phyloP scores from a whole-genome alignment of 2,888 invertebrate species.

The Spatulosminthurus flaviceps region DNA sequence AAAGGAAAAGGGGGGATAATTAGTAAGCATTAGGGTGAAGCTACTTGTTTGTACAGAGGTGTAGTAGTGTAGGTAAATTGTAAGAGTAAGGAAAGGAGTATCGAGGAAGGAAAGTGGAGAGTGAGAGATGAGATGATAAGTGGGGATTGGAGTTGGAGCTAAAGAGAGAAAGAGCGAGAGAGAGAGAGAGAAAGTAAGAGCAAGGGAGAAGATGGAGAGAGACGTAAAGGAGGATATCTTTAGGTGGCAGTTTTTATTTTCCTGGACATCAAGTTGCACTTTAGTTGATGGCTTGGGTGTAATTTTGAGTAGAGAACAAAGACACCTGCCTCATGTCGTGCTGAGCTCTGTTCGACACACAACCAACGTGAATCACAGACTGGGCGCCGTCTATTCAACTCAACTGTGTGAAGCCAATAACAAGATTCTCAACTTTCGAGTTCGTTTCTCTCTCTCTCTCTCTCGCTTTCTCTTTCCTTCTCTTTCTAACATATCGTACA shows the following conservation, averaged over 20 bases:
- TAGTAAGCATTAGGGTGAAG: slow-evolving; percentile 49
- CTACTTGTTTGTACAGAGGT: slow-evolving; percentile 22
- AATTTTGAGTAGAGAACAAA: slow-evolving; percentile 64
- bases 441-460: slow-evolving; percentile 26
- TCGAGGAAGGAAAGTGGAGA: slow-evolving; percentile 19
- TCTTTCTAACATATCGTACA: not conserved
- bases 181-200: slow-evolving; percentile 37
- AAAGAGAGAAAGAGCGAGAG: too few relatives aligned
- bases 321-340: slow-evolving; percentile 63
- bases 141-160: too few relatives aligned
- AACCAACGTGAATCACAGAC: not conserved
- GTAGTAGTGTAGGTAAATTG: slow-evolving; percentile 28
- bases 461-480: not conserved
- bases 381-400: slow-evolving; percentile 48
- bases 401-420: slow-evolving; percentile 60
- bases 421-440: slow-evolving; percentile 63
- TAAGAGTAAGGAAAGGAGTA: slow-evolving; percentile 4
- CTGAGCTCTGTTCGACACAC: slow-evolving; percentile 8
- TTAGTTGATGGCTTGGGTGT: slow-evolving; percentile 63
- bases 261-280: slow-evolving; percentile 64
- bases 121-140: slow-evolving; percentile 6
- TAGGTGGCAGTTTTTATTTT: slow-evolving; percentile 62
- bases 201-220: slow-evolving; percentile 45
- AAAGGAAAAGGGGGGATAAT: slow-evolving; percentile 49
- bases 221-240: slow-evolving; percentile 48